Evolutionary conservation across 2,113 vertebrate genomes (phyloP).

Genomic region (Chamaea fasciata): DNA sequence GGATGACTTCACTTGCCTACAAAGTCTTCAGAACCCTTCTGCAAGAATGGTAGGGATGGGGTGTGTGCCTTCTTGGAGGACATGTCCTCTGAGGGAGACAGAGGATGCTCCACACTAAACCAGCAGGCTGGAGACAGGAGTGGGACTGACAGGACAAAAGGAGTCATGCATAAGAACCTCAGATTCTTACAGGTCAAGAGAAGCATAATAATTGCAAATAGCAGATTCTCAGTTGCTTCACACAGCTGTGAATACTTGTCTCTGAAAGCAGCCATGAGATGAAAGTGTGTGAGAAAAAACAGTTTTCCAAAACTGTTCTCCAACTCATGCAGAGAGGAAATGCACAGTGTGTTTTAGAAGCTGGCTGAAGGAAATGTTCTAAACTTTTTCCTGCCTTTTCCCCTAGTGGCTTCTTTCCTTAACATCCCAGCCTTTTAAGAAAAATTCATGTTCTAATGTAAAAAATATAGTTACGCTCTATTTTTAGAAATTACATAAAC

Average conservation of each 20-base stretch:
- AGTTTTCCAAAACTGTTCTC: neutral
- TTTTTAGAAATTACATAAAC: conserved; percentile 36
- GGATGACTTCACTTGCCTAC: neutral
- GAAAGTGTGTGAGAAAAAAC: neutral
- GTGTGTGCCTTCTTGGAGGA: neutral
- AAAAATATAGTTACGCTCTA: conserved; percentile 36
- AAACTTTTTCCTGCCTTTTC: conserved; percentile 30
- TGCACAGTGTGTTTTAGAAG: conserved; percentile 16
- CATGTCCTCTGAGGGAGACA: neutral
- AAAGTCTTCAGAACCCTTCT: neutral
- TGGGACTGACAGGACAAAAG: neutral
- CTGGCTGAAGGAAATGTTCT: conserved; percentile 55
- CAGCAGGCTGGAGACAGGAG: neutral
- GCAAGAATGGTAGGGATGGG: neutral
- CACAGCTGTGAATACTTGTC: conserved; percentile 17
- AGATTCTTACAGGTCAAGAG: neutral
- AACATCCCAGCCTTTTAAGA: conserved; percentile 15
- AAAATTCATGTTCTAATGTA: neutral
- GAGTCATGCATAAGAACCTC: neutral
- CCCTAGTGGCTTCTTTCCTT: conserved; percentile 40
- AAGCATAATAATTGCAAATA: neutral
- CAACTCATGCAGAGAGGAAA: neutral
- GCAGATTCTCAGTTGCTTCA: neutral
- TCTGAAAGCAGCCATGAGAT: conserved; percentile 1
- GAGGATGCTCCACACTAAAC: neutral